Conservation (phyloP, 2,113 vertebrate genomes). For the Phrynocephalus versicolor region DNA sequence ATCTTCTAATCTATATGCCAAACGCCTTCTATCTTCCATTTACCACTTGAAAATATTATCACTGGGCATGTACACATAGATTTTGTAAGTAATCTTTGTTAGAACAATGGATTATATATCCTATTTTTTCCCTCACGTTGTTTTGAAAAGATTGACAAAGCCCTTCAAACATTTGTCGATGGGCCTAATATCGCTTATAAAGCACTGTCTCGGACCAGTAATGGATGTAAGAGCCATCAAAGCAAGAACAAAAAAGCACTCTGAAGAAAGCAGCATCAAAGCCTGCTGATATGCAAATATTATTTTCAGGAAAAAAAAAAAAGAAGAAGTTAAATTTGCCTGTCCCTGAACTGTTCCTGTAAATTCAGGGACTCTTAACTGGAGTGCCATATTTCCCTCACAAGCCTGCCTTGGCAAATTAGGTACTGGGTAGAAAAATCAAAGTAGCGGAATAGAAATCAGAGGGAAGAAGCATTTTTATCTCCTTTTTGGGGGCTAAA, state of each 20-base stretch:
- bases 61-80: not conserved
- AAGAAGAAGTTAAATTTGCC: not conserved
- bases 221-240: not conserved
- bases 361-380: not conserved
- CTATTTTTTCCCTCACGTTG: slow-evolving; percentile 15
- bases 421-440: not conserved
- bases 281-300: not conserved
- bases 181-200: not conserved
- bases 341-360: not conserved
- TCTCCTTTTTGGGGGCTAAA: not conserved
- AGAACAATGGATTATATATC: slow-evolving; percentile 16
- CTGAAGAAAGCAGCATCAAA: not conserved
- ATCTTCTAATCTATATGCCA: no score
- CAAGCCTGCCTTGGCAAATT: not conserved
- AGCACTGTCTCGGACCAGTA: not conserved
- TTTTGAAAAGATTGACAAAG: not conserved
- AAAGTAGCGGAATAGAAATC: not conserved
- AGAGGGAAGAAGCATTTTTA: not conserved
- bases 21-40: not conserved
- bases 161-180: slow-evolving; percentile 20
- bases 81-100: not conserved
- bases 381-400: not conserved
- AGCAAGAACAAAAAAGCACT: not conserved
- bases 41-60: slow-evolving; percentile 20
- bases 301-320: not conserved